Conservation (phyloP, 2,888 invertebrate genomes). For the Neria commutata region DNA sequence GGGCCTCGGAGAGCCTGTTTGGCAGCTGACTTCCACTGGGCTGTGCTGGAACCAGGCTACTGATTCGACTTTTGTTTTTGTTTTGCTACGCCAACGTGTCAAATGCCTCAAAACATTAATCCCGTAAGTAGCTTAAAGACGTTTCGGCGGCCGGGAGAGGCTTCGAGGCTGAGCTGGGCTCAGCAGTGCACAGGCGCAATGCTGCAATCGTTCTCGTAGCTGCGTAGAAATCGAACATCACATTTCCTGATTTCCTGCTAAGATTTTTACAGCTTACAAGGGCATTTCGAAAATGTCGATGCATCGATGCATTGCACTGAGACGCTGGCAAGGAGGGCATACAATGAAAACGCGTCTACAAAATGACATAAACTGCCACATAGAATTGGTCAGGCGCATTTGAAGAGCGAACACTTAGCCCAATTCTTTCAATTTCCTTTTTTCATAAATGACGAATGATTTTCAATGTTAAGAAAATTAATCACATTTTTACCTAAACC, state of each 20-base stretch:
- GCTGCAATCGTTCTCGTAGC: no score
- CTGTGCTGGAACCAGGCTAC: constrained; percentile 2
- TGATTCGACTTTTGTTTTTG: constrained; percentile 19
- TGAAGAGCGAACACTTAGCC: neutral
- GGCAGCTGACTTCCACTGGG: neutral
- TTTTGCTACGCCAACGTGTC: constrained; percentile 51
- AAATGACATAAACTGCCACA: constrained; percentile 1
- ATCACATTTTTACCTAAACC: constrained; percentile 40
- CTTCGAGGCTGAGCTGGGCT: neutral
- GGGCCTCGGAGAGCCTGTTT: neutral
- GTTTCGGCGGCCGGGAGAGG: neutral
- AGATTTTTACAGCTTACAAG: neutral
- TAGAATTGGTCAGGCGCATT: neutral
- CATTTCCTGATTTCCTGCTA: neutral
- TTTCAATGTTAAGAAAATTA: constrained; percentile 53
- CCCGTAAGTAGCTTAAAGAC: constrained; percentile 57
- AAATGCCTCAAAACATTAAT: constrained; percentile 58
- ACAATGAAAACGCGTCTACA: neutral
- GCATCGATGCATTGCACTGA: neutral
- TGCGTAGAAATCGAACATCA: neutral
- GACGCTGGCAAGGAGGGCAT: neutral
- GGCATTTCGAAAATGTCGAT: neutral
- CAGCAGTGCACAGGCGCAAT: neutral
- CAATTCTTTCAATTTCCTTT: neutral
- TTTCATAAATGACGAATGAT: constrained; percentile 51